A percentile compares a stretch with the other conserved stretches of the same genome.
Conservation (phyloP, 2,888 invertebrate genomes). For the Mesochorus sp. region DNA sequence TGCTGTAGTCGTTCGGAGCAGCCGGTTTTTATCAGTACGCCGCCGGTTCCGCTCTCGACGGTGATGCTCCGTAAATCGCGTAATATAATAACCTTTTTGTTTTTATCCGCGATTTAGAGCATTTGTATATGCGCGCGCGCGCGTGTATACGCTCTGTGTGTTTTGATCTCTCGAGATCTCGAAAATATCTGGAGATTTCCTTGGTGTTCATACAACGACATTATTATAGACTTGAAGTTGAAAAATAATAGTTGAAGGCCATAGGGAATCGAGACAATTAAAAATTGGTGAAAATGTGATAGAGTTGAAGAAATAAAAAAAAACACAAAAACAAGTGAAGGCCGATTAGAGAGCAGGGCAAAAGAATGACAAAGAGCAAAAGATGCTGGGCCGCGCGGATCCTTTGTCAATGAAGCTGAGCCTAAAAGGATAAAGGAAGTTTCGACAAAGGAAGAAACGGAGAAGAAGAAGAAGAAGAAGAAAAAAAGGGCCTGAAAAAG, state of each 20-base stretch:
- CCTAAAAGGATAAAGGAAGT: background rate
- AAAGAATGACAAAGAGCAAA: too few relatives aligned
- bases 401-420: slow-evolving; percentile 23
- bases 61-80: slow-evolving; percentile 67
- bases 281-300: too few relatives aligned
- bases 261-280: too few relatives aligned
- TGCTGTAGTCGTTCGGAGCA: slow-evolving; percentile 55
- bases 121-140: slow-evolving; percentile 12
- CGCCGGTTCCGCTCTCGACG: slow-evolving; percentile 72
- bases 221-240: too few relatives aligned
- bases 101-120: background rate
- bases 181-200: too few relatives aligned
- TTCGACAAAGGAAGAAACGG: background rate
- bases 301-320: background rate
- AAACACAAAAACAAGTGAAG: slow-evolving; percentile 10
- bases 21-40: slow-evolving; percentile 73
- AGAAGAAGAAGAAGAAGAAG: background rate
- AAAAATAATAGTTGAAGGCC: too few relatives aligned
- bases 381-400: background rate
- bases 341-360: too few relatives aligned
- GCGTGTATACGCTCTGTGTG: too few relatives aligned
- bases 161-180: too few relatives aligned
- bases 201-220: too few relatives aligned
- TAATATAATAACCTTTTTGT: background rate
- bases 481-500: slow-evolving; percentile 14